A percentile compares a stretch with the other conserved stretches of the same genome.
phyloP scores from a whole-genome alignment of 2,888 invertebrate genomes.

The Drosophila histrio region DNA sequence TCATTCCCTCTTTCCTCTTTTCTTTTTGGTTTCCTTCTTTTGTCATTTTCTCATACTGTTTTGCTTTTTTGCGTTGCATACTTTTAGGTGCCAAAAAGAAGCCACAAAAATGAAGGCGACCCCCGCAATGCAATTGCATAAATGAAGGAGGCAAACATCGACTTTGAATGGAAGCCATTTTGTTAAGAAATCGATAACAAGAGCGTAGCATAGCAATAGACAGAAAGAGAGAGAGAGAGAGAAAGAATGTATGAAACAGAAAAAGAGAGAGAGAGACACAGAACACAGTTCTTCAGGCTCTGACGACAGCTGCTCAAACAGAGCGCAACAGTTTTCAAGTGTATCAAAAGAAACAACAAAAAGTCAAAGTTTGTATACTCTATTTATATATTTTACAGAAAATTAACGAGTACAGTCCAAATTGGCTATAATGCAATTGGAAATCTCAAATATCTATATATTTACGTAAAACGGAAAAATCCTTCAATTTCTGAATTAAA shows the following conservation, averaged over 20 bases:
- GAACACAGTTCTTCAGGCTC: neutral
- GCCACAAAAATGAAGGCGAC: slow-evolving; percentile 46
- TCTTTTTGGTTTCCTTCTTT: neutral
- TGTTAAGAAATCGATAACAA: slow-evolving; percentile 32
- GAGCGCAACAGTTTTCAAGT: slow-evolving; percentile 11
- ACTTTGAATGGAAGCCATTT: slow-evolving; percentile 36
- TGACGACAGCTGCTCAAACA: slow-evolving; percentile 18
- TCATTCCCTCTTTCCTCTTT: neutral
- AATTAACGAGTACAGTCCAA: neutral
- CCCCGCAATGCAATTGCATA: slow-evolving; percentile 41
- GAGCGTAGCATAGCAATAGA: neutral
- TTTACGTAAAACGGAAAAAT: no score
- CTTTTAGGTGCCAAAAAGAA: slow-evolving; percentile 66
- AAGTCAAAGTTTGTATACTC: neutral
- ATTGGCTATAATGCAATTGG: neutral
- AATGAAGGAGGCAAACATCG: slow-evolving; percentile 19
- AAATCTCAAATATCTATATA: neutral
- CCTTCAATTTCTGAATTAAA: no score
- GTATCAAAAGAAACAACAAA: neutral
- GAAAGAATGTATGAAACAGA: neutral
- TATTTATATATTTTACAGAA: neutral
- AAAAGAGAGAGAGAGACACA: neutral
- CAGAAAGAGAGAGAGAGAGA: neutral
- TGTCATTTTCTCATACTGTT: neutral
- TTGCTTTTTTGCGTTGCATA: slow-evolving; percentile 50